phyloP scores from a whole-genome alignment of 1,140 invertebrate species.

The Platorchestia sp. region DNA sequence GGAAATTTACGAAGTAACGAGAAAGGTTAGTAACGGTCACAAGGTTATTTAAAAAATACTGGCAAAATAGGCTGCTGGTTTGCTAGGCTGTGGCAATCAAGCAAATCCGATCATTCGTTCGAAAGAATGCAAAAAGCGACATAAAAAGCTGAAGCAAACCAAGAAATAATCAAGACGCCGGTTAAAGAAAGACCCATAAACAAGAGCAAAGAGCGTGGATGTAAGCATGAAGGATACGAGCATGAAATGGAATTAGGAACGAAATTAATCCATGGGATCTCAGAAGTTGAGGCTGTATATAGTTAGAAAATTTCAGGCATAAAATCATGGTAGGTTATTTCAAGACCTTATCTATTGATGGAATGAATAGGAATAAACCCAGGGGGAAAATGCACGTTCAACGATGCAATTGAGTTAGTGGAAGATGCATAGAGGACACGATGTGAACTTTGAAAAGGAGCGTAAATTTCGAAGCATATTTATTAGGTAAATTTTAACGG shows the following conservation, averaged over 20 bases:
- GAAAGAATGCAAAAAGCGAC: neutral
- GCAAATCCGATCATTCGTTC: neutral
- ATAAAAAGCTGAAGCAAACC: neutral
- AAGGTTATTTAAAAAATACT: neutral
- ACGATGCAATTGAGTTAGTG: too few relatives aligned
- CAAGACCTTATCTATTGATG: too few relatives aligned
- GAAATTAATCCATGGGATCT: too few relatives aligned
- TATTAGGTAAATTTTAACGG: too few relatives aligned
- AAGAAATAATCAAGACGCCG: neutral
- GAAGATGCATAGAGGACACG: too few relatives aligned
- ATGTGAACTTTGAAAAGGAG: too few relatives aligned
- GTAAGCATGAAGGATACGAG: neutral
- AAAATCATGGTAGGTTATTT: too few relatives aligned
- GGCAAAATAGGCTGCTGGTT: neutral
- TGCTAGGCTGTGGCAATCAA: neutral
- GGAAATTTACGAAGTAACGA: constrained; percentile 41
- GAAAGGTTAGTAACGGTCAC: neutral
- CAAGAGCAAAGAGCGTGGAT: neutral
- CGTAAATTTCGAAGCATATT: too few relatives aligned
- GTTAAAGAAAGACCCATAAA: neutral
- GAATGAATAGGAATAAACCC: too few relatives aligned
- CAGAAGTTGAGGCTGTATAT: too few relatives aligned
- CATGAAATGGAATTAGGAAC: neutral
- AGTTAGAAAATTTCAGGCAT: too few relatives aligned
- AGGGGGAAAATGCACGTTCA: too few relatives aligned